phyloP scores from a whole-genome alignment of 2,113 vertebrate species.

The Gymnocephalus cernua region DNA sequence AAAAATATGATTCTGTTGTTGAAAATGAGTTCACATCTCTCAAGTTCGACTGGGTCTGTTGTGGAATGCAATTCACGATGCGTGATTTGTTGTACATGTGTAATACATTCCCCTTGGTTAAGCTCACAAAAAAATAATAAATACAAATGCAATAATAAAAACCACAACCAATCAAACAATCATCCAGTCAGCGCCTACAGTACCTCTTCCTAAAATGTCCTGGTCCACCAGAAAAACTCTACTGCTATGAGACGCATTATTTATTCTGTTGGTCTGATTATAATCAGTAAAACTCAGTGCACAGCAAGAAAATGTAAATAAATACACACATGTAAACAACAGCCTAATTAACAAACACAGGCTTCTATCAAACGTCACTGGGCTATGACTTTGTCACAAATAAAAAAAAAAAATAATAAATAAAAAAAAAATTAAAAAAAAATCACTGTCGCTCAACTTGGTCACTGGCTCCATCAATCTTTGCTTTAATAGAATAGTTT shows the following conservation, averaged over 20 bases:
- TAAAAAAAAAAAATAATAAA: background rate
- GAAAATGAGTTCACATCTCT: background rate
- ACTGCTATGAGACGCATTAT: background rate
- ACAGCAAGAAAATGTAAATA: conserved; percentile 52
- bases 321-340: conserved; percentile 44
- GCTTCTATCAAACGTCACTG: conserved; percentile 13
- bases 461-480: background rate
- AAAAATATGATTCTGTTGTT: background rate
- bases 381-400: background rate
- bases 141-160: conserved; percentile 46
- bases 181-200: conserved; percentile 3
- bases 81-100: background rate
- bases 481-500: background rate
- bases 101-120: conserved; percentile 71
- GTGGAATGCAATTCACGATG: conserved; percentile 21
- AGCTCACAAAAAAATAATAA: conserved; percentile 47
- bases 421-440: background rate
- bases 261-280: conserved; percentile 28
- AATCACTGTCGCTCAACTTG: background rate
- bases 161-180: conserved; percentile 20
- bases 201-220: conserved; percentile 12
- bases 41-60: background rate
- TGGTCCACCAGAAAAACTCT: conserved; percentile 15
- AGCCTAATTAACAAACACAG: background rate
- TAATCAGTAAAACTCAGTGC: conserved; percentile 58